These are phyloP conservation scores for Tyrannus savana DNA, from an alignment of 2,113 vertebrate species.

Conservation along the genomic window DNA sequence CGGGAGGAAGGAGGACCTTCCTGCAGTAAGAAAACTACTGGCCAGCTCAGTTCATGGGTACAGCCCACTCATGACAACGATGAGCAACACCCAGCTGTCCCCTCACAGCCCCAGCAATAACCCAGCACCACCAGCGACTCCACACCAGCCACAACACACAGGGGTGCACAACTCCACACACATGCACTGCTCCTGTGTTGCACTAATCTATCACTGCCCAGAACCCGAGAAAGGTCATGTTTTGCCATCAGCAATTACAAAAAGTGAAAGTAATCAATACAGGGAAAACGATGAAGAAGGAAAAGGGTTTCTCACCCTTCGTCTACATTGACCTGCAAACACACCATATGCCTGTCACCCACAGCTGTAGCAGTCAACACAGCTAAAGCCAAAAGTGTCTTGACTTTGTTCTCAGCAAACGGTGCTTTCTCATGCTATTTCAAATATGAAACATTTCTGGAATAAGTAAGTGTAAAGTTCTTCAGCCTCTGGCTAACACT, in stretches of 20 bases:
- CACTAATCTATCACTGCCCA: background rate
- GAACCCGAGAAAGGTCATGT: background rate
- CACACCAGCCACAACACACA: fast-evolving
- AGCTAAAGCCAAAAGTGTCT: background rate
- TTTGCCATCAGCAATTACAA: background rate
- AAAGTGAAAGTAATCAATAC: background rate
- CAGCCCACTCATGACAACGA: background rate
- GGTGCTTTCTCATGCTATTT: background rate
- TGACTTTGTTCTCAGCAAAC: background rate
- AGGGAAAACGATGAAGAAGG: background rate
- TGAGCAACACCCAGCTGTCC: background rate
- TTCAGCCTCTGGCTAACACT: background rate
- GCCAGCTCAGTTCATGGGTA: background rate
- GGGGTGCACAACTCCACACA: background rate
- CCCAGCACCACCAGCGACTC: background rate
- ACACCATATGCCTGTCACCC: background rate
- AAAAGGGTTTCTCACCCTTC: background rate
- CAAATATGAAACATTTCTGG: background rate
- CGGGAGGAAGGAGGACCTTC: background rate
- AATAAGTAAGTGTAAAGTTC: background rate
- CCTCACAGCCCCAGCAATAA: background rate
- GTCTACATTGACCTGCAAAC: background rate
- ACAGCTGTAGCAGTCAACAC: background rate
- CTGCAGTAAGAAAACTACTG: background rate
- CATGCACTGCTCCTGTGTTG: background rate